phyloP scores from a whole-genome alignment of 2,797 vertebrate species.

The Bradypus variegatus region DNA sequence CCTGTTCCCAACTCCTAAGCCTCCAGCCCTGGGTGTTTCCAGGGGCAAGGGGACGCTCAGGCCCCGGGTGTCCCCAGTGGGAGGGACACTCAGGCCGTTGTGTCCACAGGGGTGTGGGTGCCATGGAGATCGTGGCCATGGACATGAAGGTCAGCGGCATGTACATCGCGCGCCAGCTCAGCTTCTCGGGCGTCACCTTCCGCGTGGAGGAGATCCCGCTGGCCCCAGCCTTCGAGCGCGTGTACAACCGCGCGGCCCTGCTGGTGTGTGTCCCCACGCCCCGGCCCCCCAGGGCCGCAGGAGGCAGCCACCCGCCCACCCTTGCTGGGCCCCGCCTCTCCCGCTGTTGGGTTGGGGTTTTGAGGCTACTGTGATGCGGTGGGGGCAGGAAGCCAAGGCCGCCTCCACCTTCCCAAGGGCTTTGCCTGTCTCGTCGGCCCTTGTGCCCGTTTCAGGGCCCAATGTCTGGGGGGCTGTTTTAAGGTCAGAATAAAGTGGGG shows the following conservation, averaged over 20 bases:
- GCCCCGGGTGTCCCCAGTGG: not conserved
- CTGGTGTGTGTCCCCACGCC: constrained; percentile 76
- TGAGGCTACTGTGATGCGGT: too few relatives aligned
- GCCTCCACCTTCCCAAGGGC: too few relatives aligned
- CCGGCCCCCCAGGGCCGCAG: too few relatives aligned
- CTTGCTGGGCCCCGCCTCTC: too few relatives aligned
- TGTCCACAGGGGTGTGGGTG: constrained; percentile 88
- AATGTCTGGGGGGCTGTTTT: too few relatives aligned
- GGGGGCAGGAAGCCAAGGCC: too few relatives aligned
- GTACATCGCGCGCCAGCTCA: constrained; percentile 99
- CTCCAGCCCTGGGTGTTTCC: not conserved
- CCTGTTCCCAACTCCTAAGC: not conserved
- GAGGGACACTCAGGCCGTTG: not conserved
- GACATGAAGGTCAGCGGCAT: constrained; percentile 99
- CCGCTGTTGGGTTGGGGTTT: too few relatives aligned
- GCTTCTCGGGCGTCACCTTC: constrained; percentile 97
- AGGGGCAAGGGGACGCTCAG: too few relatives aligned
- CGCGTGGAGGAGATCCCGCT: constrained; percentile 94
- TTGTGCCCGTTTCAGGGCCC: too few relatives aligned
- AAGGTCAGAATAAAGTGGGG: too few relatives aligned
- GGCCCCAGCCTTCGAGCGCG: constrained; percentile 85
- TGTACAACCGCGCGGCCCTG: constrained; percentile 94
- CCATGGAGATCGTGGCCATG: constrained; percentile 99
- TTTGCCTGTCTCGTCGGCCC: too few relatives aligned
- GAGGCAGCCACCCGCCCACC: too few relatives aligned